Base-by-base conservation (phyloP, 2,888 invertebrate genomes). In the Melitaea athalia region DNA sequence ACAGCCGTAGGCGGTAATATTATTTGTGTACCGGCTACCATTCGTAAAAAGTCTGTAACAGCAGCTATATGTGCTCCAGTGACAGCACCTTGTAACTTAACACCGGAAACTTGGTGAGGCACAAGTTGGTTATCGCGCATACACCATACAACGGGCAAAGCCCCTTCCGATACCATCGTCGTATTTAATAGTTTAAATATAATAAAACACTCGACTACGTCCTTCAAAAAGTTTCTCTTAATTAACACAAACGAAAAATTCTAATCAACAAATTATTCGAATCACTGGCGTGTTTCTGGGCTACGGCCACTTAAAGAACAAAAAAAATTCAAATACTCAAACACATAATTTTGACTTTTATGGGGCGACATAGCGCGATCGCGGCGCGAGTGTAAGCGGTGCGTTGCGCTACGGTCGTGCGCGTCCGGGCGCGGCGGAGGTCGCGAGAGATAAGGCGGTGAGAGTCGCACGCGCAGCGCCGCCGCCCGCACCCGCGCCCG, bases 81-180 rank as follows among this genome's bases (percentile, higher is more conserved):
- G 71, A 95, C 92, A 70, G 93, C 94, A 71, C 95, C 95, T 84
- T 95, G 94, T 78, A 95, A 92, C 77, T 94, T 91, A 75, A 95
- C 95, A 78, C 95, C 95, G 70, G 95, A 94, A 76, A 95, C 91
- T 84, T 95, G 94, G 74, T 95, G 93, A 75, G 95, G 95, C 83
- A 95, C 93, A 92, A 95, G 94, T 84, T 94, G 94, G 88, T 95
- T 94, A 90, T 95, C 94, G 86, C 94, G 94, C 84, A 94, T 91
- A 92, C 95, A 95, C 95, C 95, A 95, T 84, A 95, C 95, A 78
- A 95, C 94, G 87, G 93, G 93, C 87, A 93, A 78, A 81, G 93
- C 89, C 85, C 94, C 94, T 85, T 94, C 93, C 75, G 94, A 94
- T 85, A 94, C 94, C 95, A 95, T 94, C 83, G 87, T 94, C 76